Base-by-base conservation (phyloP, 2,113 vertebrate genomes). In the Clupea harengus region DNA sequence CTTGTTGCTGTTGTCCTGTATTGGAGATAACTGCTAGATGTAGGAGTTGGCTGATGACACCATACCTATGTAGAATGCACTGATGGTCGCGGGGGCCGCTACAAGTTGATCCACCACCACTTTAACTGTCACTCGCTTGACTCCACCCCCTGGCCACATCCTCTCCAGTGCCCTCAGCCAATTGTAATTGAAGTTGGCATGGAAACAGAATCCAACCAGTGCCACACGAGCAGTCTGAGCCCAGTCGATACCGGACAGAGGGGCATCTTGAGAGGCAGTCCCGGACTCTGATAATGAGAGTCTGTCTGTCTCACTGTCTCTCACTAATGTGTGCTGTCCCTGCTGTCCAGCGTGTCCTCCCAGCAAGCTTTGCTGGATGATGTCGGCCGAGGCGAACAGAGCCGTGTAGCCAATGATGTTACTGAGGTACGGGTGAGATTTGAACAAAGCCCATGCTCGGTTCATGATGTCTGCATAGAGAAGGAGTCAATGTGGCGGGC, bases 141-240 rank as follows among this genome's bases (percentile, higher is more conserved):
- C 32, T 3, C 94, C 81, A 0, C 91, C 92, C 2, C 95, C 91
- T 0, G 95, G 95, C 90, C 95, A 89, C 88, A 91, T 88, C 90
- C 89, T 93, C 89, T 96, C 96, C 91, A 96, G 90, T 28, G 89
- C 89, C 52, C 89, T 87, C n/a, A 96, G 91, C 95, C 96, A 96
- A 75, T 93, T 90, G 87, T 96, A 96, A 89, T 96, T 96, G 90
- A 96, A 96, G 92, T 92, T 96, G 89, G 95, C 89, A 85, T 96
- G 95, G 89, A 96, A 96, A 87, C 93, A 95, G 60, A 96, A 94
- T 13, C 95, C 95, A 0, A 96, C 92, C 18, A 95, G 89, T 0
- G 94, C 95, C 81, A 96, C 94, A 0, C 91, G 93, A 9, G 93
- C 94, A 0, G 93, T 96, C 90, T 96, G 95, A 60, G 87, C 17